A percentile compares a stretch with the other conserved stretches of the same genome.
Conservation (phyloP, 2,797 vertebrate species). For the Avahi laniger region DNA sequence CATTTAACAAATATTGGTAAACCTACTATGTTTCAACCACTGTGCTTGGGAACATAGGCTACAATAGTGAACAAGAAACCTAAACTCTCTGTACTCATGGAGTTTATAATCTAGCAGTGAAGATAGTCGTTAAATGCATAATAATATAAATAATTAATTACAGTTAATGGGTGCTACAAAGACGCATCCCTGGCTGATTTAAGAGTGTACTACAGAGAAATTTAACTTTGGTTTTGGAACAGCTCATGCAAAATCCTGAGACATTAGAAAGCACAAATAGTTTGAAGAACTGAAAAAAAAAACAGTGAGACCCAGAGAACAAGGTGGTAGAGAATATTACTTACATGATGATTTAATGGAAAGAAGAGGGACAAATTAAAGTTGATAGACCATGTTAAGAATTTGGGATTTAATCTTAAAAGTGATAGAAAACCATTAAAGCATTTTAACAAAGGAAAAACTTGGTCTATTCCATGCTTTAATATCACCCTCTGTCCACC, state of each 20-base stretch:
- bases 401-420: conserved; percentile 2
- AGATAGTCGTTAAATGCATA: neutral
- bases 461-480: neutral
- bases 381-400: conserved; percentile 21
- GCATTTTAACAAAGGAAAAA: neutral
- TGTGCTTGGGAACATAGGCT: neutral
- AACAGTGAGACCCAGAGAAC: neutral
- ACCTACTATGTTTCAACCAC: neutral
- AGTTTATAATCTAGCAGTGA: neutral
- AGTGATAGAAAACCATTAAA: conserved; percentile 6
- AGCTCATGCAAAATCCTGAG: conserved; percentile 23
- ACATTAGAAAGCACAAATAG: neutral
- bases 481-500: neutral
- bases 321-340: neutral
- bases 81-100: neutral
- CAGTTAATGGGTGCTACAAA: neutral
- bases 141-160: neutral
- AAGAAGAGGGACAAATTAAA: neutral
- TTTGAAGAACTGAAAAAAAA: conserved; percentile 8
- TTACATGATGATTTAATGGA: neutral
- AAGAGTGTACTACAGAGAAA: neutral
- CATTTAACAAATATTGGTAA: conserved; percentile 39
- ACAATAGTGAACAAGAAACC: neutral
- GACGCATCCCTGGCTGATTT: neutral
- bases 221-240: conserved; percentile 2